phyloP scores from a whole-genome alignment of 2,888 invertebrate species.

The Plemyria rubiginata region DNA sequence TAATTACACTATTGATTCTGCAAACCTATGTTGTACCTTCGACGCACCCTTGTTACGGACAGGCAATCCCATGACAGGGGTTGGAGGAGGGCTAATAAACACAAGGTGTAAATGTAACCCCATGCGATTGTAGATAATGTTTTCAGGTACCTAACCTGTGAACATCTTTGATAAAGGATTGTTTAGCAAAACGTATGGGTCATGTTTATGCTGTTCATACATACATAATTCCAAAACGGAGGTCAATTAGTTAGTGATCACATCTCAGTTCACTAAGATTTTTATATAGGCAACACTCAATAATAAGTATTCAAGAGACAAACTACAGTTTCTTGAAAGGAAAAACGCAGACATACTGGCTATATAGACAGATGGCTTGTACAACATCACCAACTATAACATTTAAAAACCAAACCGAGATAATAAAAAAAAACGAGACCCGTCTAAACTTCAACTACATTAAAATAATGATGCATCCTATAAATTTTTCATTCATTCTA shows the following conservation, averaged over 20 bases:
- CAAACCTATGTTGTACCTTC: constrained; percentile 32
- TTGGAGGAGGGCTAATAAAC: constrained; percentile 53
- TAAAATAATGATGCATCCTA: constrained; percentile 3
- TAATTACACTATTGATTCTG: constrained; percentile 35
- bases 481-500: not conserved
- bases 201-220: no score
- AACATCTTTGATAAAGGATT: not conserved
- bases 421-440: no score
- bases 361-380: no score
- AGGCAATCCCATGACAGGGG: constrained; percentile 56
- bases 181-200: not conserved
- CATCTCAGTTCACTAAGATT: no score
- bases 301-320: no score
- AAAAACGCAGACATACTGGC: no score
- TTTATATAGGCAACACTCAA: no score
- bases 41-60: constrained; percentile 54
- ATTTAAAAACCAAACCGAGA: no score
- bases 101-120: constrained; percentile 47
- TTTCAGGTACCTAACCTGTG: constrained; percentile 13
- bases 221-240: no score
- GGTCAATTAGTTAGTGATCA: no score
- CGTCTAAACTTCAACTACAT: not conserved
- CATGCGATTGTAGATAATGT: constrained; percentile 29
- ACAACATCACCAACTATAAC: no score
- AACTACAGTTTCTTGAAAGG: no score